Evolutionary conservation across 30 jellyfish, hydroid and myxozoan species (phyloP), one percentile per base, ranked within the genome.

Genomic region (Cassiopea andromeda): DNA sequence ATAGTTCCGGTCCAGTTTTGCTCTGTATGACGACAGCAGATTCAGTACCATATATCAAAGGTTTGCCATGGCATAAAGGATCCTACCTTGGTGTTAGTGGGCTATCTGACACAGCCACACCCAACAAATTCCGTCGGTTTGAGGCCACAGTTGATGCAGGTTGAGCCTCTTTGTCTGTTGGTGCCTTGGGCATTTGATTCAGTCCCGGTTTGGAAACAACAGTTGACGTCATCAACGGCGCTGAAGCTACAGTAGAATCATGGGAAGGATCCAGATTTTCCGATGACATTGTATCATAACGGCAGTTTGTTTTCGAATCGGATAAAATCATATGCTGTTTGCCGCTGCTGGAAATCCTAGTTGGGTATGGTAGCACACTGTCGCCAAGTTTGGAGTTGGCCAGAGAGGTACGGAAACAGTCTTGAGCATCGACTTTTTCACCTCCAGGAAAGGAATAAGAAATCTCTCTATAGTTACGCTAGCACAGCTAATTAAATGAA

Each of bases 161-260:
- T 0, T 97, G 95, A 94, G 89, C 89, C n/a, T 92, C 98, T 8
- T 60, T 5, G 57, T 92, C 98, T 2, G 79, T 46, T 9, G 94
- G 57, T 44, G 82, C 46, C 82, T 88, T 60, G 16, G 90, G 13
- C 8, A 61, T 7, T 57, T 81, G 90, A 60, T 84, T 84, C 38
- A 70, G 87, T 14, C 76, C 69, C 58, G 97, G 98, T 84, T 96
- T 96, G 27, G 98, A 88, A 61, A 94, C 91, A n/a, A 92, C 98
- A 43, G 99, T 96, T 19, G 99, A 96, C 69, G 99, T 91, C 93
- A 96, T 83, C 72, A 96, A 73, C n/a, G 99, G 99, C 2, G 92
- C 96, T 19, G 95, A 50, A 46, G 91, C 89, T 68, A 79, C 48
- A n/a, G 88, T 44, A 2, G 85, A 15, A 48, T 75, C 90, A 61